Base-by-base conservation (phyloP, 2,797 vertebrate genomes). In the Rousettus madagascariensis region DNA sequence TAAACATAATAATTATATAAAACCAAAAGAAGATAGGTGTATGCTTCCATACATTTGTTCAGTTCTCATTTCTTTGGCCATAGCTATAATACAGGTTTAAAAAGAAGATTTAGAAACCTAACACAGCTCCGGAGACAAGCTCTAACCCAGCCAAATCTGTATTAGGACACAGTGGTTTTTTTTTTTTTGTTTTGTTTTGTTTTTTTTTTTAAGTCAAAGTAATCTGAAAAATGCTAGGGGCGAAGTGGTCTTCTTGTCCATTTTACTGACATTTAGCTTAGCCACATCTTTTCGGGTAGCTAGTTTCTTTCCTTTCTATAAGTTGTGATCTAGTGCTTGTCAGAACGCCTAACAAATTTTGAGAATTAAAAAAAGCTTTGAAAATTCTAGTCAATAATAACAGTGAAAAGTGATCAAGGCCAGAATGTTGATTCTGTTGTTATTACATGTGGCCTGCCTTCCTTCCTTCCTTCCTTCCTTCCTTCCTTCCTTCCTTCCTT, bases 351-450 rank as follows among this genome's bases (percentile, higher is more conserved):
- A 69, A 51, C 53, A 93, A 53, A 86, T 72, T 68, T 80, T 49
- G 90, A 92, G 41, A 90, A 78, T 92, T 74, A 92, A 96, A 96
- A 91, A 91, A 92, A 94, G 71, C 61, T 96, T 95, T 90, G 36
- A 88, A 90, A 97, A 92, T 90, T 84, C 88, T 71, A 88, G 46
- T 79, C 63, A 66, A 36, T 59, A 78, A 8, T 93, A 72, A 86
- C 19, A 77, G n/a, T 92, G 49, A 86, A 61, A 82, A 84, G 41
- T 30, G 20, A 75, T 93, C 30, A 66, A 61, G 41, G 41, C 5
- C 55, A 85, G 38, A 83, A 20, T 51, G 16, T 61, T 83, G 77
- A 46, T 77, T 79, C 80, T 80, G 46, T 71, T 75, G 38, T 8
- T 55, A 43, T 83, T 72, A 61, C 46, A 26, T 59, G 30, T 74